Conservation (phyloP, 2,113 vertebrate genomes). For the Seriola dumerili region DNA sequence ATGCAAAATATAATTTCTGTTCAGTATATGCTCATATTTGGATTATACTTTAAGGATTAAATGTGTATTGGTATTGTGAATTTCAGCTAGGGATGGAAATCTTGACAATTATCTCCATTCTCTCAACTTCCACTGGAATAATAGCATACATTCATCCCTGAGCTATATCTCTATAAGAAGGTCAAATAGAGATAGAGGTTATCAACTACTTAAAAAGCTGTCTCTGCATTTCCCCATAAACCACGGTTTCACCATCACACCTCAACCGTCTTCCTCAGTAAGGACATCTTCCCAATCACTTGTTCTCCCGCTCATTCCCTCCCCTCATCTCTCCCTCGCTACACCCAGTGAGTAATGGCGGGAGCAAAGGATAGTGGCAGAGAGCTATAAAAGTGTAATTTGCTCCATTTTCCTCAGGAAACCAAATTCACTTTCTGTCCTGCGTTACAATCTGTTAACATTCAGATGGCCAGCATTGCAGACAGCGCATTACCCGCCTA, state of each 20-base stretch:
- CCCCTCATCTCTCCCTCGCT: conserved; percentile 56
- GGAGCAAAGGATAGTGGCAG: conserved; percentile 83
- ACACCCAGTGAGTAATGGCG: conserved; percentile 81
- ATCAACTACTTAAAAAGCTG: conserved; percentile 59
- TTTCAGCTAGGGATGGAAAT: conserved; percentile 26
- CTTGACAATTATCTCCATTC: conserved; percentile 58
- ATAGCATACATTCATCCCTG: conserved; percentile 7
- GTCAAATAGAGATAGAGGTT: conserved; percentile 50
- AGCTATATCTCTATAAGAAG: conserved; percentile 41
- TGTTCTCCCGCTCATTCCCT: conserved; percentile 56
- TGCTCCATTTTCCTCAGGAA: conserved; percentile 84
- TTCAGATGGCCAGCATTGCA: conserved; percentile 77
- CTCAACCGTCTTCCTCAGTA: conserved; percentile 48
- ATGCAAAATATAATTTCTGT: conserved; percentile 13
- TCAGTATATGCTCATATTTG: conserved; percentile 19
- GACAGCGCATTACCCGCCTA: conserved; percentile 78
- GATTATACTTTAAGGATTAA: conserved; percentile 42
- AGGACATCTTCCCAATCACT: conserved; percentile 73
- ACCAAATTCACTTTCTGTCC: conserved; percentile 83
- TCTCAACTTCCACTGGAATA: conserved; percentile 26
- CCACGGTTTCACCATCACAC: conserved; percentile 51
- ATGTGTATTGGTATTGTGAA: background rate
- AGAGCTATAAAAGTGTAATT: conserved; percentile 87
- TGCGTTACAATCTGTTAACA: conserved; percentile 84
- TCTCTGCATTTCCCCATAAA: conserved; percentile 49